Evolutionary conservation across 2,797 vertebrate genomes (phyloP).

Genomic region (Acrossocheilus wenchowensis): DNA sequence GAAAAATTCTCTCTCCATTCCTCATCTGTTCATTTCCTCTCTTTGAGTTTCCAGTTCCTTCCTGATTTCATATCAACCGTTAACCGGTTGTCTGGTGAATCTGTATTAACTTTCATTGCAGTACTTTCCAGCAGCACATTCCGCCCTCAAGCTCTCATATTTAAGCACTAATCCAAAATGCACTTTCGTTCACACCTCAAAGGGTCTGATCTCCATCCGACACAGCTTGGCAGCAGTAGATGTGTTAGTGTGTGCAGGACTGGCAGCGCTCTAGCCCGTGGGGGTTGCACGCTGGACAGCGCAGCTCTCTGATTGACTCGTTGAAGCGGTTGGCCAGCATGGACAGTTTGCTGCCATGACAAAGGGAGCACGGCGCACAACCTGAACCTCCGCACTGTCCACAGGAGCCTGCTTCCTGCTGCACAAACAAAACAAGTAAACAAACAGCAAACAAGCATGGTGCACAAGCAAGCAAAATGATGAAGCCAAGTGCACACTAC

Average conservation of each 20-base stretch:
- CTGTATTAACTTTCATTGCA: constrained; percentile 8
- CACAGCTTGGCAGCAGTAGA: constrained; percentile 46
- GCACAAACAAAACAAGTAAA: constrained; percentile 61
- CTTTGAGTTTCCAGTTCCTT: not conserved
- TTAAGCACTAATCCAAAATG: constrained; percentile 17
- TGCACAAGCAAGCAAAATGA: constrained; percentile 12
- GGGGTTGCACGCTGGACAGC: constrained; percentile 92
- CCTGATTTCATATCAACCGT: not conserved
- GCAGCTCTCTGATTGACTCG: constrained; percentile 91
- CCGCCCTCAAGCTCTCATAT: not conserved
- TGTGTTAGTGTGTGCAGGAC: constrained; percentile 81
- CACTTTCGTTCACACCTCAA: constrained; percentile 35
- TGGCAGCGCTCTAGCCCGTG: constrained; percentile 89
- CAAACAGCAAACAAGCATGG: not conserved
- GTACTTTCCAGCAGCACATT: not conserved
- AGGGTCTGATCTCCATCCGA: constrained; percentile 22
- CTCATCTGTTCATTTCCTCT: not conserved
- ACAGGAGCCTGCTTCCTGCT: constrained; percentile 79
- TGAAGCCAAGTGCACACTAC: not conserved
- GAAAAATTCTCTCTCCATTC: not conserved
- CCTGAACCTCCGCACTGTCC: constrained; percentile 89
- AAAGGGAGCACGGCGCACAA: constrained; percentile 91
- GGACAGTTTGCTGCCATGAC: constrained; percentile 98
- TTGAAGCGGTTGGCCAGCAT: constrained; percentile 97
- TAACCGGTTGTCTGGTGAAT: not conserved